Conservation (phyloP, 2,113 vertebrate species). For the Theropithecus gelada region DNA sequence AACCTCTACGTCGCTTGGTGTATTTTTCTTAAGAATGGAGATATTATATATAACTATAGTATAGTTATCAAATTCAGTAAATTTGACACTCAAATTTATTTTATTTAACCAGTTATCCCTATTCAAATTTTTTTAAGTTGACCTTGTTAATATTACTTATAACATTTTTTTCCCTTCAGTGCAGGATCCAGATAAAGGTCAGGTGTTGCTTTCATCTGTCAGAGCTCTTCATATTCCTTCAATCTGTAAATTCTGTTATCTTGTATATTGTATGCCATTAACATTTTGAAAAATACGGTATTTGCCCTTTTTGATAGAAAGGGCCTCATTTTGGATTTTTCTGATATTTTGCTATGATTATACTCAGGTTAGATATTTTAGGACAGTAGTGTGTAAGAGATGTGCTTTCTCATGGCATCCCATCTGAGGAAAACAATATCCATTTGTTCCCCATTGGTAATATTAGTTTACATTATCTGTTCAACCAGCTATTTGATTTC, state of each 20-base stretch:
- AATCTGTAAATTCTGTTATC: neutral
- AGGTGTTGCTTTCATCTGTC: neutral
- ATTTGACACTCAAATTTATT: neutral
- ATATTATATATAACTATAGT: neutral
- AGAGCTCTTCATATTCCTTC: neutral
- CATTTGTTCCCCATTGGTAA: neutral
- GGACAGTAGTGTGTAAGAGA: neutral
- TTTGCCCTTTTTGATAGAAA: neutral
- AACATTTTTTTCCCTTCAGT: neutral
- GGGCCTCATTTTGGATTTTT: neutral
- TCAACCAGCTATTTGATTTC: neutral
- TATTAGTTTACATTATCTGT: neutral
- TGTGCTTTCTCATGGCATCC: neutral
- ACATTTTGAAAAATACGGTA: neutral
- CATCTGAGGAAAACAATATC: neutral
- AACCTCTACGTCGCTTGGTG: neutral
- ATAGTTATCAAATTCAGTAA: neutral
- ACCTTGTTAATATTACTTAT: neutral
- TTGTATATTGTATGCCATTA: neutral
- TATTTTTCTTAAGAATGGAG: neutral
- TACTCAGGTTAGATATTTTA: neutral
- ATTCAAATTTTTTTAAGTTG: neutral
- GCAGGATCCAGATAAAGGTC: neutral
- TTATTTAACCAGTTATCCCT: neutral
- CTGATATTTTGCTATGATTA: neutral